Base-by-base conservation (phyloP, 2,797 vertebrate genomes). In the Kryptolebias ocellatus region DNA sequence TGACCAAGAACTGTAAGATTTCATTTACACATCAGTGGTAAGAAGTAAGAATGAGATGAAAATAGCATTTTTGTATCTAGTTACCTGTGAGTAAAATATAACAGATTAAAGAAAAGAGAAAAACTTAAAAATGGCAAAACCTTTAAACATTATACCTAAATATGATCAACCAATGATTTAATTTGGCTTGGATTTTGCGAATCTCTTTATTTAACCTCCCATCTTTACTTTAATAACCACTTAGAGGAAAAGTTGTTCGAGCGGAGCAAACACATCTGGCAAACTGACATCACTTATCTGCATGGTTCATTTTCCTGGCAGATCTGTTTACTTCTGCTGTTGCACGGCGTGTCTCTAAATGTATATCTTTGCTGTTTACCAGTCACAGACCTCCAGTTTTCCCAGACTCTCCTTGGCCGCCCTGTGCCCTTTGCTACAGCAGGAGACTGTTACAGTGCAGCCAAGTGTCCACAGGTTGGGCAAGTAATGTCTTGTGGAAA, bases 371-470 rank as follows among this genome's bases (percentile, higher is more conserved):
- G 45, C 55, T 83, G 77, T 86, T 78, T 72, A 65, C 24, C 92
- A 99, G 97, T 94, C 82, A 97, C 96, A 79, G 98, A 99, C 85
- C 93, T 98, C 81, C 93, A 91, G 74, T 99, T 96, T 90, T 95
- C 96, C 81, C 94, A 94, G 80, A 98, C 96, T 50, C 44, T 92
- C 45, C 86, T 94, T 29, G 98, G 97, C 50, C 96, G 89, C 53
- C 87, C 96, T 2, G 94, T 99, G 69, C 95, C 97, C 0, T 99
- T 98, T 73, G 97, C 95, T 67, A 96, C 96, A 60, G 96, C 96
- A 20, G 98, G 97, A 77, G 97, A 99, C 80, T 99, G 98, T 91
- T 99, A 99, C 62, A 99, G 98, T 60, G 96, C 97, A 60, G 93
- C 95, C 82, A 96, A 94, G 85, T 99, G 98, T 87, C 98, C 98